Percentiles rank a stretch among this genome's conserved stretches.
Evolutionary conservation across 2,113 vertebrate genomes (phyloP).

Genomic region (Orthochromis malagaraziensis): DNA sequence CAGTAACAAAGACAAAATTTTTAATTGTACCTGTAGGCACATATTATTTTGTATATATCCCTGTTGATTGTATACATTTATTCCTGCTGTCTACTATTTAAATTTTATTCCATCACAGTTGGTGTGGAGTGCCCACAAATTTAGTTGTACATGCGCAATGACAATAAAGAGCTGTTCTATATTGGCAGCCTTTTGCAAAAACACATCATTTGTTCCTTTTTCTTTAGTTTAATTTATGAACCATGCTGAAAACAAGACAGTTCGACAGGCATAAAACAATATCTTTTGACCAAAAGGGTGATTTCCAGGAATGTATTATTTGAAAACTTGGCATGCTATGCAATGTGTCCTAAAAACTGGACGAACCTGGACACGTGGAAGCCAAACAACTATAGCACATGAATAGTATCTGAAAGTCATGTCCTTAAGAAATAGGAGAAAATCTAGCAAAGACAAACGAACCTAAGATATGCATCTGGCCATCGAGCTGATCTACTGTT

Average conservation of each 20-base stretch:
- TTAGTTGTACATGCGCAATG: neutral
- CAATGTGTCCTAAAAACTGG: neutral
- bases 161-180: neutral
- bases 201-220: neutral
- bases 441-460: neutral
- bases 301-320: neutral
- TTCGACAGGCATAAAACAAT: neutral
- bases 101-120: neutral
- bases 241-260: neutral
- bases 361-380: accelerated
- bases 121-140: neutral
- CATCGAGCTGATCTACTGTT: neutral
- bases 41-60: neutral
- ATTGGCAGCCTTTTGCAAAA: neutral
- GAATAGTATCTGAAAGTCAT: neutral
- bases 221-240: neutral
- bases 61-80: neutral
- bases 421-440: neutral
- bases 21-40: neutral
- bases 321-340: neutral
- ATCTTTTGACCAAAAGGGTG: neutral
- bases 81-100: neutral
- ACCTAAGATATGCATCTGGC: neutral
- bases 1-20: neutral
- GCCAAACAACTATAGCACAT: neutral